Evolutionary conservation across 1,140 invertebrate species (phyloP).

Genomic region (Chionoecetes opilio): DNA sequence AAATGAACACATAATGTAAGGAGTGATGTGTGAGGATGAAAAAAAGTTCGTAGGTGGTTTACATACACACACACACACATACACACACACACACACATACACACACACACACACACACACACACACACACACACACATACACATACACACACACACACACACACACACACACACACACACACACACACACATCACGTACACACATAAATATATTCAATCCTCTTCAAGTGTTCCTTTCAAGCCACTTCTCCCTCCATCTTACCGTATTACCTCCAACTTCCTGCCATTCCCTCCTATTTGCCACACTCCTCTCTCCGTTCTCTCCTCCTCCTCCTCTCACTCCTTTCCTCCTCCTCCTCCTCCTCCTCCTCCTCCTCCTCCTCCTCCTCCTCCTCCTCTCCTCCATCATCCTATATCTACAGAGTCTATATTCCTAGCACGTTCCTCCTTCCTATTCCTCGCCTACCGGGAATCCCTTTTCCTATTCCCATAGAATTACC

Average conservation of each 20-base stretch:
- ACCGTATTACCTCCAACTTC: neutral
- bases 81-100: neutral
- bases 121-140: neutral
- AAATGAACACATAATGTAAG: too few relatives aligned
- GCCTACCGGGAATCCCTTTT: neutral
- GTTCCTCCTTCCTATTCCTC: neutral
- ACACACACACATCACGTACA: neutral
- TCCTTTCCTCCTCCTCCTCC: neutral
- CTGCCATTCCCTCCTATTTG: neutral
- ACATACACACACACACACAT: too few relatives aligned
- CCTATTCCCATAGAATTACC: neutral
- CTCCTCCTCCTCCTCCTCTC: neutral
- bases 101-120: neutral
- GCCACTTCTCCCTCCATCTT: neutral
- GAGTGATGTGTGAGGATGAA: too few relatives aligned
- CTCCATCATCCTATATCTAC: neutral
- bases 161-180: neutral
- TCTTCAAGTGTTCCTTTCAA: neutral
- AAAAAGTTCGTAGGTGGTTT: too few relatives aligned
- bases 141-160: neutral
- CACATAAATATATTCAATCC: neutral
- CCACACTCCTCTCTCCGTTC: neutral
- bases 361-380: neutral
- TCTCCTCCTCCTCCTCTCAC: neutral
- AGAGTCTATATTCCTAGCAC: neutral